Evolutionary conservation across 2,888 invertebrate genomes (phyloP), one percentile per base, ranked within the genome.

Genomic region (Leucophenga montana): DNA sequence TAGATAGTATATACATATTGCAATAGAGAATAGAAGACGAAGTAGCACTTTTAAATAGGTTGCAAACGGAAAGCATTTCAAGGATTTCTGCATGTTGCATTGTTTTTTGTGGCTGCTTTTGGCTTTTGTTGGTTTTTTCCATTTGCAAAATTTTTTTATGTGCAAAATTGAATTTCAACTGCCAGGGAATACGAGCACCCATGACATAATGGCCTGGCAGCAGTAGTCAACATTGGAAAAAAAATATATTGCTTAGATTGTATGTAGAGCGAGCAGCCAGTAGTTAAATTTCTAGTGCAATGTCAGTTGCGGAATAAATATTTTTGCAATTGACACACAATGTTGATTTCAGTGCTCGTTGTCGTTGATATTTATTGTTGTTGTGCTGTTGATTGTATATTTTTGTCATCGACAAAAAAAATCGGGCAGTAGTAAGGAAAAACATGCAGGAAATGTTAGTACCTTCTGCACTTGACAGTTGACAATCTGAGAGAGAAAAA

Each of bases 41-140:
- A 11, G 39, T 4, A 27, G 27, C 27, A 27, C 27, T 39, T 39
- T n/a, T 39, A 39, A 11, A 39, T 39, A 39, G 39, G 8, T 11
- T 39, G 11, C 8, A 39, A 39, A 39, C 39, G 39, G 39, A 39
- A 39, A 39, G 39, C 4, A 39, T 39, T 5, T 39, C 39, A 39
- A 39, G 39, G 39, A n/a, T n/a, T 39, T 39, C 39, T 39, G 1
- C 39, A 39, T 11, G 11, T 39, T 39, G 39, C 39, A 39, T 39
- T 39, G 39, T 39, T 39, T 39, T 27, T 11, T 39, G 39, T 39
- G 39, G 39, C 39, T 39, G 56, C 20, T 22, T 16, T 46, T 64
- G 4, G 56, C 27, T 33, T 16, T 64, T 64, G 20, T 64, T 44
- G 66, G 65, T 50, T 16, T 22, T n/a, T 46, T 71, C 68, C 53